Base-by-base conservation (phyloP, 2,888 invertebrate genomes). In the Blastobasis adustella region DNA sequence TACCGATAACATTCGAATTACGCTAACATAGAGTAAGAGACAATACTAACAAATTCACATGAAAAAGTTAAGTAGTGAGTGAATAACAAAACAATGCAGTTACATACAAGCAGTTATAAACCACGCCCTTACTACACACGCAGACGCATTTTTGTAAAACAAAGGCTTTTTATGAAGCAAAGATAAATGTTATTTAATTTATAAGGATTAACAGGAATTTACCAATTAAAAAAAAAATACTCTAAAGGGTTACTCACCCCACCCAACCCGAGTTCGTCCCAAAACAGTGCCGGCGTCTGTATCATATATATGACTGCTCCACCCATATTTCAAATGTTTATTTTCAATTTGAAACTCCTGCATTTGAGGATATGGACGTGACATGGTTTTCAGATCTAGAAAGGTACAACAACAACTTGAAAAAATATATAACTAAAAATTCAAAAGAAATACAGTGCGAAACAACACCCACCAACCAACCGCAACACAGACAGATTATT, bases 231-330 rank as follows among this genome's bases (percentile, higher is more conserved):
- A 23, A n/a, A 23, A 23, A 23, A 23, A 39, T 10, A 8, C 8
- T 47, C 39, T 51, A 50, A 49, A 46, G 47, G 39, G 45, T 51
- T 54, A 77, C 85, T 82, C 61, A 91, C 90, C 89, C 90, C 90
- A 91, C 70, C 88, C 83, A 70, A 78, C 71, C 54, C 79, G 75
- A 43, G 89, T 88, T 61, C 90, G 77, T 57, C 90, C 89, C 53
- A 90, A 69, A 58, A 89, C 62, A 50, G 73, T 72, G 52, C 87
- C 82, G 0, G 81, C 79, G 37, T 87, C 79, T 49, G 80, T 79
- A 65, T 90, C 77, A 65, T 84, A 89, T 41, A 89, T 58, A 54
- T 73, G 67, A 54, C 67, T 71, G 51, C 71, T 67, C 50, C 62
- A 71, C 9, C 61, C 56, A 6, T 63, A 59, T 51, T 65, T 70